Base-by-base conservation (phyloP, 2,113 vertebrate species). In the Poeciliopsis turrubarensis region DNA sequence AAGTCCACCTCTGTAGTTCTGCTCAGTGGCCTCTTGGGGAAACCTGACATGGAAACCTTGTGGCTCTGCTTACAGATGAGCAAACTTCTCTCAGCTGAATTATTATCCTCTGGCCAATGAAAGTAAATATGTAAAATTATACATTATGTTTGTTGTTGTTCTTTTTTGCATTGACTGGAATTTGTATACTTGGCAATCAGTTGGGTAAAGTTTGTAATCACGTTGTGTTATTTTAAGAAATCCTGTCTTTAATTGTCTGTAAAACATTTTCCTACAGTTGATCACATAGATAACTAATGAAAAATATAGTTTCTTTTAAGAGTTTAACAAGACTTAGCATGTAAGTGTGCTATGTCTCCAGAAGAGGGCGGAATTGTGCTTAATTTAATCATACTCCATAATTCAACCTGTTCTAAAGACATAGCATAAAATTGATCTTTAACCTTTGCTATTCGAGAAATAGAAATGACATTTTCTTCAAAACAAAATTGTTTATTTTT, bases 351-450 rank as follows among this genome's bases (percentile, higher is more conserved):
- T 3, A 19, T 60, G 15, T 68, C 5, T 68, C 68, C 87, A 86
- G 70, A 57, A 85, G 87, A 75, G 70, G 70, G 70, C 17, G 60
- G n/a, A 81, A 60, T 73, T 81, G 72, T 47, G 17, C 32, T 65
- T 39, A 69, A 25, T 25, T 73, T 27, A 34, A 34, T 13, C 27
- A 1, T 5, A 22, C 10, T 77, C 15, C 4, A 77, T 57, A 25
- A 64, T 29, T 70, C 19, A 34, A 51, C 60, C n/a, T 47, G 6
- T 61, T 37, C n/a, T 64, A 32, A 62, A 68, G n/a, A 25, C 7
- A 30, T 4, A n/a, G 14, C 13, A 64, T 32, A 5, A 74, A 60
- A 7, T 39, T 17, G 51, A 60, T 22, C 25, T 61, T 26, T 9
- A 27, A 10, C 27, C 5, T 60, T 11, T 39, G 47, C 60, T 44